Base-by-base conservation (phyloP, 1,140 invertebrate species). In the Pachyrhynchus sulphureomaculatus region DNA sequence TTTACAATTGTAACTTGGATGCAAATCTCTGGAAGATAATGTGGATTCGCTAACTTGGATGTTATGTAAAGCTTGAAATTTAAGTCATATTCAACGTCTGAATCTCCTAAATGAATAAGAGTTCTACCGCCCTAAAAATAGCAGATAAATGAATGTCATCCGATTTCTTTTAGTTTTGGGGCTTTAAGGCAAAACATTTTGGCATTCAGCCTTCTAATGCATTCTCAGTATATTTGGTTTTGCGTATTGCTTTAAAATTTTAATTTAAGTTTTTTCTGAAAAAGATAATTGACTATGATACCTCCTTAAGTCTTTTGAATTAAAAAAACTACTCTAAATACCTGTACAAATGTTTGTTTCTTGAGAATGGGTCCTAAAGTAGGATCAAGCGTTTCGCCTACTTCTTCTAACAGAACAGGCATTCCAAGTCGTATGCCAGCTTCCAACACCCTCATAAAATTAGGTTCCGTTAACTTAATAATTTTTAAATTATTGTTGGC, bases 1-100 rank as follows among this genome's bases (percentile, higher is more conserved):
- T 95, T 95, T 8, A 96, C 89, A 2, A 95, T 79, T 0, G 92
- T 93, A 1, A 95, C 92, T 82, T 93, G 91, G 47, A 93, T 93
- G 72, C 91, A 94, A 41, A 94, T 84, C 73, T 95, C 92, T 2
- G 92, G 92, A 45, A 93, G 78, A 76, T 95, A 96, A 78, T 95
- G 92, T 0, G 93, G 93, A 80, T 96, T 96, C 0, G 90, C 83
- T 48, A 94, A 77, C 78, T 95, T 95, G 1, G 92, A 93, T 1
- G 93, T 95, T 62, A 96, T 86, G 73, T 95, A 96, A 32, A 95
- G 83, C 58, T 84, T 85, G 71, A 95, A 93, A 75, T 91, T 87
- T 0, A 80, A 72, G 71, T 94, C 90, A 71, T 93, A 94, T 48
- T 94, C 92, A n/a, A 95, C 85, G 64, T 93, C 85, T 54, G 84